phyloP scores from a whole-genome alignment of 2,113 vertebrate genomes.

The Pelobates fuscus region DNA sequence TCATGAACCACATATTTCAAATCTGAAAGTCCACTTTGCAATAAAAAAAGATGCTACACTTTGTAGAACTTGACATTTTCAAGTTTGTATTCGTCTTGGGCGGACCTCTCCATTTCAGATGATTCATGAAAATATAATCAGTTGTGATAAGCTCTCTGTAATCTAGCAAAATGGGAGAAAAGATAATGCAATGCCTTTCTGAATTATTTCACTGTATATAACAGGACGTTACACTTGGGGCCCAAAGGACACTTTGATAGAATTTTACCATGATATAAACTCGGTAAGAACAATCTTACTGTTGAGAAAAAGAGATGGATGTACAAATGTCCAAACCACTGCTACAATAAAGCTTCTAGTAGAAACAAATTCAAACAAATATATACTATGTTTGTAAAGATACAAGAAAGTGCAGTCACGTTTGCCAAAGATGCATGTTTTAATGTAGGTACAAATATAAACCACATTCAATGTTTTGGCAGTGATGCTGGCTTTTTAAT shows the following conservation, averaged over 20 bases:
- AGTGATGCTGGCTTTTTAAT: slow-evolving; percentile 82
- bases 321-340: slow-evolving; percentile 77
- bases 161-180: slow-evolving; percentile 54
- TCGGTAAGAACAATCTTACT: slow-evolving; percentile 74
- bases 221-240: slow-evolving; percentile 79
- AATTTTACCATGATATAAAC: slow-evolving; percentile 71
- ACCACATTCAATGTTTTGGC: slow-evolving; percentile 74
- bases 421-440: slow-evolving; percentile 71
- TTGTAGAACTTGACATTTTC: slow-evolving; percentile 52
- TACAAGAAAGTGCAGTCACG: slow-evolving; percentile 71
- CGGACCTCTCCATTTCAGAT: slow-evolving; percentile 48
- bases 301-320: slow-evolving; percentile 73
- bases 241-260: slow-evolving; percentile 80
- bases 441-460: slow-evolving; percentile 78
- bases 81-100: slow-evolving; percentile 25
- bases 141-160: slow-evolving; percentile 52
- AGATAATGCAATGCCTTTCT: slow-evolving; percentile 56
- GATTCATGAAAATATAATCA: slow-evolving; percentile 58
- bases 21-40: neutral
- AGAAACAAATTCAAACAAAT: slow-evolving; percentile 74
- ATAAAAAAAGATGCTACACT: slow-evolving; percentile 53
- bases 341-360: slow-evolving; percentile 69
- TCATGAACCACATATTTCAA: neutral
- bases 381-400: slow-evolving; percentile 68
- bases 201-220: slow-evolving; percentile 60